Evolutionary conservation across 2,113 vertebrate genomes (phyloP).

Genomic region (Spheniscus mendiculus): DNA sequence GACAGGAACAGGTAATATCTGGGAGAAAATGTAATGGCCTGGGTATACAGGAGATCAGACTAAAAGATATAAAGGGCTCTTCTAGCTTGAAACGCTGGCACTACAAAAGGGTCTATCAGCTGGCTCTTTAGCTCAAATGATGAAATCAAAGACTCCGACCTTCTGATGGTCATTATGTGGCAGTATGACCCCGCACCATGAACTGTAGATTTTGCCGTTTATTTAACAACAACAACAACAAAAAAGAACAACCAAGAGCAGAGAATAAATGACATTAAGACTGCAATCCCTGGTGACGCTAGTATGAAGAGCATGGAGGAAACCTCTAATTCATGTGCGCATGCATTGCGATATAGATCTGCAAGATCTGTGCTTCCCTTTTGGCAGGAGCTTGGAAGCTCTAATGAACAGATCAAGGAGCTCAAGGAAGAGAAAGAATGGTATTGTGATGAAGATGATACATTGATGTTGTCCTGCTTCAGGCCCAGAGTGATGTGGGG

Average conservation of each 20-base stretch:
- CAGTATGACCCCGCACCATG: background rate
- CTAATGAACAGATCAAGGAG: background rate
- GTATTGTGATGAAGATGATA: background rate
- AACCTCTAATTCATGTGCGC: background rate
- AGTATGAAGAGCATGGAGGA: background rate
- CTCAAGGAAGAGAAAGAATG: background rate
- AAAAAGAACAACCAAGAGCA: background rate
- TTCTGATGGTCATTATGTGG: background rate
- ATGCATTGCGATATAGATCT: accelerated
- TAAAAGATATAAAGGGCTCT: background rate
- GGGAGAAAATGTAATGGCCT: background rate
- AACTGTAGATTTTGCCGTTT: background rate
- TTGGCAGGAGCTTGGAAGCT: background rate
- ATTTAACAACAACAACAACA: background rate
- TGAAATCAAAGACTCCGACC: background rate
- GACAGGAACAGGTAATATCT: background rate
- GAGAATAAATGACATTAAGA: background rate
- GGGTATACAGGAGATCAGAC: background rate
- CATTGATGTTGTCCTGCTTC: background rate
- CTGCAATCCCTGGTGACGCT: background rate
- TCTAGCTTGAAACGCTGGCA: background rate
- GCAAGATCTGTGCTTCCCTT: background rate
- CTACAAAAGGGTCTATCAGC: background rate
- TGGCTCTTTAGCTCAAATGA: background rate
- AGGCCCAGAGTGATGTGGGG: background rate